These are phyloP conservation scores for Lynx canadensis DNA, from an alignment of 2,113 vertebrate genomes.

Conservation along the genomic window DNA sequence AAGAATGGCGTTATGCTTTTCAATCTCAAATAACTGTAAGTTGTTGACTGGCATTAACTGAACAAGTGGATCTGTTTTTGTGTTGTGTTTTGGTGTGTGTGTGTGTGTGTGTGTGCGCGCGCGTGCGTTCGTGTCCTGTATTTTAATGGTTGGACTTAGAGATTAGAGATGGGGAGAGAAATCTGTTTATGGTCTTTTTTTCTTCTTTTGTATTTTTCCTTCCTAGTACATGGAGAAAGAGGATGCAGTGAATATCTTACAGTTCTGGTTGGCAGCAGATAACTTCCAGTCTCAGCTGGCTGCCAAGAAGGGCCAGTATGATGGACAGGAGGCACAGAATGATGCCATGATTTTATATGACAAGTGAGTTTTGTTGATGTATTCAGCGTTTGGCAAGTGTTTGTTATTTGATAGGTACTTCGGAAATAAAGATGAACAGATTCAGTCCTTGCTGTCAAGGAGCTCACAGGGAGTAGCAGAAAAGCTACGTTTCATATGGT, in stretches of 20 bases:
- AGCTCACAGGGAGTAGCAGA: background rate
- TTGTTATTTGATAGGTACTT: background rate
- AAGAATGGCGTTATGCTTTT: slow-evolving; percentile 46
- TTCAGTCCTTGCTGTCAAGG: background rate
- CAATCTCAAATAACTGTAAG: background rate
- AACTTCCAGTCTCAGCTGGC: slow-evolving; percentile 99
- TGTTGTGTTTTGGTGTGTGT: background rate
- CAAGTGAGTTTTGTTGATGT: slow-evolving; percentile 89
- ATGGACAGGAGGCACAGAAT: slow-evolving; percentile 98
- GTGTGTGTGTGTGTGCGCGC: background rate
- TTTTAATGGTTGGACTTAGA: background rate
- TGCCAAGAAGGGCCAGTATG: slow-evolving; percentile 98
- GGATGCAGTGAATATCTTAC: slow-evolving; percentile 96
- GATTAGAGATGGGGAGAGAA: background rate
- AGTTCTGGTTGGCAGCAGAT: slow-evolving; percentile 98
- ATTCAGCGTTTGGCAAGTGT: background rate
- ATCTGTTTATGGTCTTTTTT: background rate
- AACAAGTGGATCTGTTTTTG: background rate
- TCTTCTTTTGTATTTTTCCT: slow-evolving; percentile 48
- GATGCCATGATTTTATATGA: slow-evolving; percentile 99
- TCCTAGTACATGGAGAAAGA: slow-evolving; percentile 99
- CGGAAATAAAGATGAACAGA: background rate
- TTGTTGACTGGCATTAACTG: background rate
- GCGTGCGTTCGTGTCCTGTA: background rate
- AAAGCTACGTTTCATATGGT: background rate